Evolutionary conservation across 2,888 invertebrate genomes (phyloP).

Genomic region (Leptinotarsa tumamoca): DNA sequence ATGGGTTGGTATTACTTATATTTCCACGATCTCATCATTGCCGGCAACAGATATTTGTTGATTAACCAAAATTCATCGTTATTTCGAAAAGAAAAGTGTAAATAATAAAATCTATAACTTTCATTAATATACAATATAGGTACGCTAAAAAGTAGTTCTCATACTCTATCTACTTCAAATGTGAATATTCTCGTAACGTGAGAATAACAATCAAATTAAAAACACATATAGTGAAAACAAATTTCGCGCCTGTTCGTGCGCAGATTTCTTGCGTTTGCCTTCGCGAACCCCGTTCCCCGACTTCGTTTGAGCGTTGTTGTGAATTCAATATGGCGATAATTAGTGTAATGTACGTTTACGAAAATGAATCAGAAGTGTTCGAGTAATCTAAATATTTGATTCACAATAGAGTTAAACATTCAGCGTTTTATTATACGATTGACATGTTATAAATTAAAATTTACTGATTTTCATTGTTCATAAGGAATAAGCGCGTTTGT

Average conservation of each 20-base stretch:
- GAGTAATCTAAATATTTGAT: constrained; percentile 44
- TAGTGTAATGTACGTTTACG: constrained; percentile 72
- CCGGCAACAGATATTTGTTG: too few relatives aligned
- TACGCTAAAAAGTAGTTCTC: too few relatives aligned
- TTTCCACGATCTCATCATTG: too few relatives aligned
- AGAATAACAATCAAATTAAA: neutral
- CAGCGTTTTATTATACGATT: constrained; percentile 38
- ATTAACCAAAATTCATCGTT: too few relatives aligned
- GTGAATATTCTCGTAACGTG: too few relatives aligned
- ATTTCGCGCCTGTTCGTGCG: constrained; percentile 32
- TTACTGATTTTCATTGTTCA: constrained; percentile 38
- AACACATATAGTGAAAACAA: neutral
- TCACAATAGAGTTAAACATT: constrained; percentile 40
- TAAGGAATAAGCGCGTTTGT: constrained; percentile 53
- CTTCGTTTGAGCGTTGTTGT: constrained; percentile 74
- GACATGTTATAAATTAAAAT: constrained; percentile 45
- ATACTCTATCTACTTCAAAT: too few relatives aligned
- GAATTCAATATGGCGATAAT: constrained; percentile 76
- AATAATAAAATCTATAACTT: too few relatives aligned
- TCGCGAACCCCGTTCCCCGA: constrained; percentile 71
- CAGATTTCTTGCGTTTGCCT: constrained; percentile 63
- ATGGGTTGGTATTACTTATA: too few relatives aligned
- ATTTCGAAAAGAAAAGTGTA: too few relatives aligned
- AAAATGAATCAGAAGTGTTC: constrained; percentile 51
- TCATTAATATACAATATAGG: too few relatives aligned